Percentiles rank a stretch among this genome's conserved stretches.
Evolutionary conservation across 1,140 invertebrate species (phyloP).

Genomic region (Thrips palmi): DNA sequence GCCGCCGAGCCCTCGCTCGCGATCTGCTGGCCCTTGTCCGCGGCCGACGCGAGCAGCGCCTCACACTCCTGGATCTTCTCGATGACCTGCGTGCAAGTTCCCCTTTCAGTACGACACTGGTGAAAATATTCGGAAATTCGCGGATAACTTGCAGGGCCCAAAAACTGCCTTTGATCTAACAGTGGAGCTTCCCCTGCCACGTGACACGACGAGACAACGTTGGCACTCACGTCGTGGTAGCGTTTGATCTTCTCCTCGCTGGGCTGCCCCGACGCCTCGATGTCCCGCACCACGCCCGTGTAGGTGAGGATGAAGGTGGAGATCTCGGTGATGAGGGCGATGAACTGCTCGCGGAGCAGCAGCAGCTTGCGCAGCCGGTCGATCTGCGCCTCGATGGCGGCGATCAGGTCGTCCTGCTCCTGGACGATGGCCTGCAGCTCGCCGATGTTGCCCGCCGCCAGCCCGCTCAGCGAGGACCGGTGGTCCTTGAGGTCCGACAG

Average conservation of each 20-base stretch:
- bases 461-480: constrained; percentile 55
- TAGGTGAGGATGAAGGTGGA: constrained; percentile 73
- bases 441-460: constrained; percentile 50
- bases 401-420: constrained; percentile 68
- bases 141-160: too few relatives aligned
- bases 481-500: constrained; percentile 61
- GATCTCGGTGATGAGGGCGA: constrained; percentile 68
- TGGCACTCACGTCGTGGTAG: constrained; percentile 50
- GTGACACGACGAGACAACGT: constrained; percentile 1
- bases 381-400: constrained; percentile 65
- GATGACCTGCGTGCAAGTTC: constrained; percentile 42
- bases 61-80: constrained; percentile 74
- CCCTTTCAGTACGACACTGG: too few relatives aligned
- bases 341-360: constrained; percentile 67
- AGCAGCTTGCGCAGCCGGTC: constrained; percentile 56
- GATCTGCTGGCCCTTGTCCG: constrained; percentile 82
- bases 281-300: constrained; percentile 63
- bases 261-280: constrained; percentile 59
- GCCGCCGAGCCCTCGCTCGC: constrained; percentile 68
- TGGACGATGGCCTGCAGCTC: constrained; percentile 59
- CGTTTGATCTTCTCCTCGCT: constrained; percentile 74
- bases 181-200: too few relatives aligned
- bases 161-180: too few relatives aligned
- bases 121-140: too few relatives aligned
- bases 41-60: constrained; percentile 63